A percentile compares a stretch with the other conserved stretches of the same genome.
phyloP scores from a whole-genome alignment of 2,888 invertebrate species.

The Prenolepis imparis region DNA sequence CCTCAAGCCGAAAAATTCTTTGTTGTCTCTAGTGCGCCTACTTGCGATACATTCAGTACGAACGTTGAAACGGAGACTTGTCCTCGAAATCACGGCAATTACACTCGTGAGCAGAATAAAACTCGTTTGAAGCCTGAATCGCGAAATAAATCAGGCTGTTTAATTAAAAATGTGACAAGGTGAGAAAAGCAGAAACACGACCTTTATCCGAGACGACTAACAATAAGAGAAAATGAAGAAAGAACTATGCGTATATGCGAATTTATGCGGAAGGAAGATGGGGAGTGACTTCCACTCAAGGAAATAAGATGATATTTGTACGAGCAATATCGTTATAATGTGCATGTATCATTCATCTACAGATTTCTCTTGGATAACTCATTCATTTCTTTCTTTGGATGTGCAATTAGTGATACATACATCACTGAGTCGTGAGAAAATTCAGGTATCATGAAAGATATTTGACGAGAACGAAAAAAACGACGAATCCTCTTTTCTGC shows the following conservation, averaged over 20 bases:
- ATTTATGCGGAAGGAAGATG: not conserved
- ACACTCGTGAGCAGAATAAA: constrained; percentile 48
- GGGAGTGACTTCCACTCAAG: constrained; percentile 27
- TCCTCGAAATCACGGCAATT: constrained; percentile 55
- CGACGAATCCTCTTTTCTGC: constrained; percentile 13
- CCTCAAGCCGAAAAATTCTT: constrained; percentile 83
- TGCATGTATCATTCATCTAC: constrained; percentile 73
- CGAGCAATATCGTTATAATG: constrained; percentile 77
- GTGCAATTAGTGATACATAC: not conserved
- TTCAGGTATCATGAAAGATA: constrained; percentile 10
- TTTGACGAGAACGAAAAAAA: not conserved
- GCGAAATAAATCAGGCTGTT: constrained; percentile 27
- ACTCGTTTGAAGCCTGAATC: constrained; percentile 53
- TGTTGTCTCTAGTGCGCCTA: constrained; percentile 81
- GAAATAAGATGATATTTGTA: constrained; percentile 71
- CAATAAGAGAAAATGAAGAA: constrained; percentile 5
- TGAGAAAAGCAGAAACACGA: not conserved
- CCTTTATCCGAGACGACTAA: not conserved
- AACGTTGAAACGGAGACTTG: constrained; percentile 54
- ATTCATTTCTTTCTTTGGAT: constrained; percentile 60
- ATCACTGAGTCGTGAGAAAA: not conserved
- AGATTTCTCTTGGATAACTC: constrained; percentile 70
- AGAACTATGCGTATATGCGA: not conserved
- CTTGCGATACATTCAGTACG: constrained; percentile 66
- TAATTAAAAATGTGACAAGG: not conserved